A percentile compares a stretch with the other conserved stretches of the same genome.
phyloP scores from a whole-genome alignment of 2,113 vertebrate species.

The Telmatochromis sp. region DNA sequence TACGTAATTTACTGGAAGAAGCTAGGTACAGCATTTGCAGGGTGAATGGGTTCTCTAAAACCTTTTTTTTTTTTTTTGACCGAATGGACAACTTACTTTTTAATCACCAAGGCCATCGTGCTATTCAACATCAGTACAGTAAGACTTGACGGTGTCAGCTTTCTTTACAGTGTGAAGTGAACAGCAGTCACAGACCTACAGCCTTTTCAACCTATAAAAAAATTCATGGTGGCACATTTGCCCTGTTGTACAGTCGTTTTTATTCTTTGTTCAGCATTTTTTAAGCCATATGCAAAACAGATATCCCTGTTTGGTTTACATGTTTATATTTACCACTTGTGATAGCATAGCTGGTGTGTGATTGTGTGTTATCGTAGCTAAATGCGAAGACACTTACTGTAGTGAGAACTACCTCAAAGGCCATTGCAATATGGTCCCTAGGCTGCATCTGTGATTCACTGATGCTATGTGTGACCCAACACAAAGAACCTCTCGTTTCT shows the following conservation, averaged over 20 bases:
- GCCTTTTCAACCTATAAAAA: not conserved
- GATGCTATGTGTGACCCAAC: not conserved
- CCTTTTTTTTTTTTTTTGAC: not conserved
- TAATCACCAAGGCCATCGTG: not conserved
- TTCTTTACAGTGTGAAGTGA: not conserved
- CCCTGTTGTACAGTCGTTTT: not conserved
- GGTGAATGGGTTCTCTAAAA: not conserved
- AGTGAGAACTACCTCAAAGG: not conserved
- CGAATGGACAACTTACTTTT: not conserved
- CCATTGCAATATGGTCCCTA: not conserved
- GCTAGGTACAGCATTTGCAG: not conserved
- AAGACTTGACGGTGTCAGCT: not conserved
- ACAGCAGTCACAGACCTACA: not conserved
- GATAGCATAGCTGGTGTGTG: not conserved
- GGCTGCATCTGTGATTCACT: conserved; percentile 2
- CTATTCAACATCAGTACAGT: not conserved
- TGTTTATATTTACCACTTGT: not conserved
- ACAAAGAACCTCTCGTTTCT: not conserved
- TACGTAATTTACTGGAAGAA: not conserved
- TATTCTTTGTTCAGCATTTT: not conserved
- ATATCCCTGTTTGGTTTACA: not conserved
- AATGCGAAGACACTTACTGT: not conserved
- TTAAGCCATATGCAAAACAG: not conserved
- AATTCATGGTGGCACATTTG: not conserved
- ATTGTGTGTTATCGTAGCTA: not conserved